phyloP scores from a whole-genome alignment of 2,113 vertebrate genomes.

The Myodes glareolus region DNA sequence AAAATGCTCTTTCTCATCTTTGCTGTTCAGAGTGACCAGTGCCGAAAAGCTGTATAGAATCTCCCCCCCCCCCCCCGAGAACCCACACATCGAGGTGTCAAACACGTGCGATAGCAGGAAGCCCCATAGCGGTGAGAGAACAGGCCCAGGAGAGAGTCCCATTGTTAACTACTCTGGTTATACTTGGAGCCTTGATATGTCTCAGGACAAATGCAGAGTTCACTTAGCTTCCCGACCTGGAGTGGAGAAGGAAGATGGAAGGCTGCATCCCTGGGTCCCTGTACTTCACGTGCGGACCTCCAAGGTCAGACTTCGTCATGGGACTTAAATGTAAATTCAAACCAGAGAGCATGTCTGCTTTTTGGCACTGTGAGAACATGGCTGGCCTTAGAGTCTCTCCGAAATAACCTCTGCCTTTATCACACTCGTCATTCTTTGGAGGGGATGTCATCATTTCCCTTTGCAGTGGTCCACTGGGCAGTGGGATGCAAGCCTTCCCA shows the following conservation, averaged over 20 bases:
- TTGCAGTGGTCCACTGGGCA: background rate
- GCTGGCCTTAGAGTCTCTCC: background rate
- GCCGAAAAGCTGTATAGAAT: background rate
- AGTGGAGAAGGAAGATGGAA: background rate
- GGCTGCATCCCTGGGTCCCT: background rate
- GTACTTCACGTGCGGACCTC: background rate
- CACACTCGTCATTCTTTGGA: conserved; percentile 8
- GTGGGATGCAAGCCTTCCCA: background rate
- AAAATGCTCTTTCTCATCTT: conserved; percentile 25
- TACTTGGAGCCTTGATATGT: background rate
- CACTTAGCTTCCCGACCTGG: background rate
- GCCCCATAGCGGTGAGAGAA: background rate
- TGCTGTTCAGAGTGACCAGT: conserved; percentile 49
- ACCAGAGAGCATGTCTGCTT: conserved; percentile 39
- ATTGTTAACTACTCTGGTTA: background rate
- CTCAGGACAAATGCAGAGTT: background rate
- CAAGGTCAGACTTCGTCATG: background rate
- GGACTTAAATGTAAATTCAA: conserved; percentile 43
- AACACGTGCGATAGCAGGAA: background rate
- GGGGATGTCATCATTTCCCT: background rate
- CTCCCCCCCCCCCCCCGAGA: background rate
- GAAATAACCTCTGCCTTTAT: conserved; percentile 43
- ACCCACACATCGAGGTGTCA: background rate
- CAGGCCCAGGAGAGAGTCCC: background rate
- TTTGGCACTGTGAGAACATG: conserved; percentile 1